phyloP scores from a whole-genome alignment of 2,113 vertebrate genomes.

The Corythaeola cristata region DNA sequence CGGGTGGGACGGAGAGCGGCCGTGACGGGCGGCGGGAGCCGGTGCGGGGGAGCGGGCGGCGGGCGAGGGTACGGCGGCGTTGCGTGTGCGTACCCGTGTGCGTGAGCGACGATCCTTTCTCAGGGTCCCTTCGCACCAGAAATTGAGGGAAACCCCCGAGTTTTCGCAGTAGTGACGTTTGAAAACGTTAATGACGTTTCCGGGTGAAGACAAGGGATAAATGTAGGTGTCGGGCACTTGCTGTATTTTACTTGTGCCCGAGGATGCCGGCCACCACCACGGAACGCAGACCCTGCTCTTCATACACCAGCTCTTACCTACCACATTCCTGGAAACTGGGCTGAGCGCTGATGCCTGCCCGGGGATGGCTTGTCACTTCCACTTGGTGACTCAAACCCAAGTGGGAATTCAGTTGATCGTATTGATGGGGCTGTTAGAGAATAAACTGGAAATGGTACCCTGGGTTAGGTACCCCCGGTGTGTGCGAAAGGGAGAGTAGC shows the following conservation, averaged over 20 bases:
- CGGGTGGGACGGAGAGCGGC: background rate
- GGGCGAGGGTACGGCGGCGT: too few relatives aligned
- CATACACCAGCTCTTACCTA: rapidly evolving
- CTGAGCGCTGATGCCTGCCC: rapidly evolving
- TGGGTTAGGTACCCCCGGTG: too few relatives aligned
- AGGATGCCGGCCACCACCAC: rapidly evolving
- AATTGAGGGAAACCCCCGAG: rapidly evolving
- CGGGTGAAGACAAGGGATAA: background rate
- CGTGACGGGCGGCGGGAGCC: too few relatives aligned
- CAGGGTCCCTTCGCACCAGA: rapidly evolving
- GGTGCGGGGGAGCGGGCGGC: too few relatives aligned
- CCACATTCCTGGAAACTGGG: rapidly evolving
- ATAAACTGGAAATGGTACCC: background rate
- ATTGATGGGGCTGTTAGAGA: background rate
- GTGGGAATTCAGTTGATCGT: background rate
- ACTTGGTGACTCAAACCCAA: background rate
- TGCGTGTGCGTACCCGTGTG: background rate
- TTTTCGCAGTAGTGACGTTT: rapidly evolving
- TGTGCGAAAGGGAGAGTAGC: background rate
- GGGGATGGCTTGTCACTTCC: background rate
- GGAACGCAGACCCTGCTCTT: background rate
- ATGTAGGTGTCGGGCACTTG: background rate
- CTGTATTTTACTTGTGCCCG: rapidly evolving
- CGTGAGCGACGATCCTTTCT: rapidly evolving
- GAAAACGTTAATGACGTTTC: background rate